Percentiles rank a stretch among this genome's conserved stretches.
These are phyloP conservation scores for Castor canadensis DNA, from an alignment of 2,113 vertebrate genomes.

Conservation along the genomic window DNA sequence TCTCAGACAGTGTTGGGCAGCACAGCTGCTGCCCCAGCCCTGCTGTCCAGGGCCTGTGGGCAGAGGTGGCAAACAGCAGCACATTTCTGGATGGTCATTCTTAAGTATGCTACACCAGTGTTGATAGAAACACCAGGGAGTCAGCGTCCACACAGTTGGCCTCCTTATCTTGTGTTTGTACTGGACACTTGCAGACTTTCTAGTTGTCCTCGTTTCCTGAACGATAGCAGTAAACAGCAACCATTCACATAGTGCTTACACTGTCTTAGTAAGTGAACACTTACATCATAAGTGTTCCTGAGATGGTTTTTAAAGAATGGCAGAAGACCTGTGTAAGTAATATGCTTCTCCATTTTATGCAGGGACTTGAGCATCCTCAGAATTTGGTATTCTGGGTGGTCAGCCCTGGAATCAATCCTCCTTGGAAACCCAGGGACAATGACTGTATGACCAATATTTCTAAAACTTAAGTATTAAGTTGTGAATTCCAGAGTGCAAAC, in stretches of 20 bases:
- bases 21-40: not conserved
- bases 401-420: not conserved
- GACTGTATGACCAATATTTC: not conserved
- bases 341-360: not conserved
- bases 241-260: not conserved
- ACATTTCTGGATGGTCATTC: not conserved
- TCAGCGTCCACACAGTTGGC: not conserved
- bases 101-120: not conserved
- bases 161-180: not conserved
- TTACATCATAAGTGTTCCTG: no score
- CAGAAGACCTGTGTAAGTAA: not conserved
- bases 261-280: no score
- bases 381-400: not conserved
- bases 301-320: not conserved
- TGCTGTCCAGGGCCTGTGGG: not conserved
- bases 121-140: not conserved
- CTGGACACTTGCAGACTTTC: not conserved
- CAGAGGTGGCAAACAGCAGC: rapidly evolving
- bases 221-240: not conserved
- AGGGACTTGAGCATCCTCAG: not conserved
- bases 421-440: not conserved
- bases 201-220: not conserved
- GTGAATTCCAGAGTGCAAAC: not conserved
- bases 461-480: not conserved
- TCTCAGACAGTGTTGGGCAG: no score